Evolutionary conservation across 2,113 vertebrate genomes (phyloP).

Genomic region (Carlito syrichta): DNA sequence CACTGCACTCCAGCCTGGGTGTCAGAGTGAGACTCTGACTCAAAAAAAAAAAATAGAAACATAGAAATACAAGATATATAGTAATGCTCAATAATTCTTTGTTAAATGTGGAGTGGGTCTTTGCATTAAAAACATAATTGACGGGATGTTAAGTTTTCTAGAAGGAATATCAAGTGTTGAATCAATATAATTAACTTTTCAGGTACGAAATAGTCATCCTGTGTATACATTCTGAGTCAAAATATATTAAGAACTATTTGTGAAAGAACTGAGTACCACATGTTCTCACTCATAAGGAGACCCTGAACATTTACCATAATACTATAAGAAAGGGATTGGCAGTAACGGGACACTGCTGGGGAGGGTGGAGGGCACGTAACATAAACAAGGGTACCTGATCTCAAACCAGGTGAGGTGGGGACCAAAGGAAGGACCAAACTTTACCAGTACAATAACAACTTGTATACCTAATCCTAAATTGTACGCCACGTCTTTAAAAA

Average conservation of each 20-base stretch:
- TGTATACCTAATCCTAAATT: too few relatives aligned
- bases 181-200: conserved; percentile 24
- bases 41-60: not conserved
- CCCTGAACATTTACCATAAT: too few relatives aligned
- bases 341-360: too few relatives aligned
- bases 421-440: too few relatives aligned
- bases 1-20: not conserved
- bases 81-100: not conserved
- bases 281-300: too few relatives aligned
- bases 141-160: conserved; percentile 23
- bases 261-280: too few relatives aligned
- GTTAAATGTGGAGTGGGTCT: not conserved
- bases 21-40: not conserved
- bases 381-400: too few relatives aligned
- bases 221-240: conserved; percentile 8
- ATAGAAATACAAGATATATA: not conserved
- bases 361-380: too few relatives aligned
- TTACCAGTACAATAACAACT: too few relatives aligned
- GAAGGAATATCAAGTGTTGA: conserved; percentile 8
- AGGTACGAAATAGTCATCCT: not conserved
- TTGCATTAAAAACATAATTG: not conserved
- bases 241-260: not conserved
- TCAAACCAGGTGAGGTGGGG: too few relatives aligned
- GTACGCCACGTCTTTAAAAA: too few relatives aligned
- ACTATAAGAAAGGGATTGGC: too few relatives aligned